These are phyloP conservation scores for Flabesymbios commensalis DNA, from an alignment of 2,888 invertebrate genomes.

Conservation along the genomic window DNA sequence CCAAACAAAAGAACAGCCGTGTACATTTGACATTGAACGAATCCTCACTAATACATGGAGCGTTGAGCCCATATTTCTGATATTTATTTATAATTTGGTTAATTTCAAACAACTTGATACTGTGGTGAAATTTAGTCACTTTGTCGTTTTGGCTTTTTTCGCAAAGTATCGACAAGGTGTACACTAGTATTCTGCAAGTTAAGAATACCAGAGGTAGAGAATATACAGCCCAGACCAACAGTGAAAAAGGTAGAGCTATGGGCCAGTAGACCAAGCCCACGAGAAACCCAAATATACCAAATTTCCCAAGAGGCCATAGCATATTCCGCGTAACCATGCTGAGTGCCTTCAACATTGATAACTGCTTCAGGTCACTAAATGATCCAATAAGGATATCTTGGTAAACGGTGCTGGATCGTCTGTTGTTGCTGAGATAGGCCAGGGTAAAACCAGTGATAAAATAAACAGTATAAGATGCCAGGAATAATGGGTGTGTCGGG, in stretches of 20 bases:
- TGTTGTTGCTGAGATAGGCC: slow-evolving; percentile 37
- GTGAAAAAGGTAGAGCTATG: slow-evolving; percentile 43
- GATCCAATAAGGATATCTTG: slow-evolving; percentile 42
- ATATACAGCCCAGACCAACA: slow-evolving; percentile 44
- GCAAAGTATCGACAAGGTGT: slow-evolving; percentile 12
- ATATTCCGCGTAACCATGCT: slow-evolving; percentile 45
- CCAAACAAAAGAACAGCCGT: not conserved
- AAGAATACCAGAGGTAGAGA: slow-evolving; percentile 53
- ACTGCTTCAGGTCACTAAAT: not conserved
- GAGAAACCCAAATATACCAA: slow-evolving; percentile 48
- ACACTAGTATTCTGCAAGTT: slow-evolving; percentile 43
- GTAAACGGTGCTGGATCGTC: slow-evolving; percentile 39
- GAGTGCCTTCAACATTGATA: slow-evolving; percentile 43
- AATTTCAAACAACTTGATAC: not conserved
- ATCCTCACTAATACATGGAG: too few relatives aligned
- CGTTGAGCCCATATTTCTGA: too few relatives aligned
- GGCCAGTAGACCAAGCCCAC: slow-evolving; percentile 46
- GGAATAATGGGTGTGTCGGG: slow-evolving; percentile 50
- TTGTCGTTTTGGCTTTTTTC: not conserved
- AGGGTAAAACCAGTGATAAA: slow-evolving; percentile 43
- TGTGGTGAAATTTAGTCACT: not conserved
- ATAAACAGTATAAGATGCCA: slow-evolving; percentile 48
- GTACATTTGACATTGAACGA: not conserved
- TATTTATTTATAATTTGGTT: not conserved
- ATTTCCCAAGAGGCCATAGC: slow-evolving; percentile 51